Conservation (phyloP, 2,113 vertebrate genomes). For the Osmerus eperlanus region DNA sequence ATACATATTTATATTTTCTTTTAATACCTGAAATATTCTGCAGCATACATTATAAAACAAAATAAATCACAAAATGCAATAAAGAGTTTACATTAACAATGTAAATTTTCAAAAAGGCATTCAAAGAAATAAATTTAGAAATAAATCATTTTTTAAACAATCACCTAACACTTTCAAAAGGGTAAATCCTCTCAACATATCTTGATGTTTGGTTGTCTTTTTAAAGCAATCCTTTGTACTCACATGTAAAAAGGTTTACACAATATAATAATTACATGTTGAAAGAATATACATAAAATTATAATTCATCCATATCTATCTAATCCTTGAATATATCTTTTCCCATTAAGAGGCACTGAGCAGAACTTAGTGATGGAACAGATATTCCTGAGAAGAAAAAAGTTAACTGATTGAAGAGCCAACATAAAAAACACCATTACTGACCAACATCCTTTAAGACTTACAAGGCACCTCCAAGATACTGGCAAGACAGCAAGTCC, state of each 20-base stretch:
- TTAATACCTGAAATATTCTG: slow-evolving; percentile 1
- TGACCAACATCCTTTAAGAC: background rate
- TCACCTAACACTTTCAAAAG: too few species aligned
- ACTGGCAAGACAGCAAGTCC: slow-evolving; percentile 10
- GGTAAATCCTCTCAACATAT: too few species aligned
- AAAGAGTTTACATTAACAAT: slow-evolving; percentile 8
- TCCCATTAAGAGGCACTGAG: slow-evolving; percentile 21
- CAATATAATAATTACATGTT: too few species aligned
- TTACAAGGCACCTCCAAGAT: slow-evolving; percentile 32
- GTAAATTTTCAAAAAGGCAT: slow-evolving; percentile 17
- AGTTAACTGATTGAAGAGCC: slow-evolving; percentile 8
- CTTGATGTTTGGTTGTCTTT: too few species aligned
- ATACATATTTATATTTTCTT: background rate
- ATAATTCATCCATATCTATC: slow-evolving; percentile 27
- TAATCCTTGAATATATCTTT: slow-evolving; percentile 15
- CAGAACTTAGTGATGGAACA: slow-evolving; percentile 31
- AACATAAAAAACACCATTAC: slow-evolving; percentile 9
- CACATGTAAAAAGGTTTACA: too few species aligned
- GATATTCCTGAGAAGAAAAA: slow-evolving; percentile 65
- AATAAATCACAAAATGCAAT: too few species aligned
- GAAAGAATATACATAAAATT: too few species aligned
- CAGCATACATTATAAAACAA: slow-evolving; percentile 16
- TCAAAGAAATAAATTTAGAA: background rate
- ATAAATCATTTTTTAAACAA: too few species aligned
- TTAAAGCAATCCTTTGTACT: too few species aligned